Conservation (phyloP, 2,113 vertebrate genomes). For the Thalassarche chlororhynchos region DNA sequence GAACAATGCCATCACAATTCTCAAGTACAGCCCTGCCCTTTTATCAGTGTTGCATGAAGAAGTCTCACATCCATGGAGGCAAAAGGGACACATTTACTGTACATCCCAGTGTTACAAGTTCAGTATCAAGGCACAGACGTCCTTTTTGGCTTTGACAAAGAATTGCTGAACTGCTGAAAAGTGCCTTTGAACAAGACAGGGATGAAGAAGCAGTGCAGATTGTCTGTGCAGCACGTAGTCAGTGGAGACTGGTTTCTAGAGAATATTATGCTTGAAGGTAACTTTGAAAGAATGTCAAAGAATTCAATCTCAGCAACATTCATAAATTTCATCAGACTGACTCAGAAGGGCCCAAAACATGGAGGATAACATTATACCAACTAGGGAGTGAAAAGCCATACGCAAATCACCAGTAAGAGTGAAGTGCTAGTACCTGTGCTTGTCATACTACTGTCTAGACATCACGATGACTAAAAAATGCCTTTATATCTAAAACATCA, state of each 20-base stretch:
- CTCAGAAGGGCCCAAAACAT: not conserved
- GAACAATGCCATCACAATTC: not conserved
- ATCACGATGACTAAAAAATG: not conserved
- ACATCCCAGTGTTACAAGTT: not conserved
- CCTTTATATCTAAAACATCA: not conserved
- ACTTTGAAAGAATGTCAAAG: slow-evolving; percentile 40
- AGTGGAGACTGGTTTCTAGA: not conserved
- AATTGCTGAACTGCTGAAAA: slow-evolving; percentile 44
- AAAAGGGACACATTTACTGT: not conserved
- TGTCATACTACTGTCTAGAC: not conserved
- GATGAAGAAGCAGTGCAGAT: not conserved
- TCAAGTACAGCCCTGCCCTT: not conserved
- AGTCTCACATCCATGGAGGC: not conserved
- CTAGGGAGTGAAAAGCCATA: not conserved
- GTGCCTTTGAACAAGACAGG: slow-evolving; percentile 34
- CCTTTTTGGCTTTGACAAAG: slow-evolving; percentile 22
- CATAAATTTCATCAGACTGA: not conserved
- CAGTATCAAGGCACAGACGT: slow-evolving; percentile 22
- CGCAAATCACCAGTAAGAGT: not conserved
- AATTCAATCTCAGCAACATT: not conserved
- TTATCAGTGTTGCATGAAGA: not conserved
- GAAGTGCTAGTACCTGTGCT: not conserved
- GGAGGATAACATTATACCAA: not conserved
- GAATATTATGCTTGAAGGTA: not conserved
- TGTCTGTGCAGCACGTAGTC: not conserved